phyloP scores from a whole-genome alignment of 2,113 vertebrate genomes.

The Indicator maculatus region DNA sequence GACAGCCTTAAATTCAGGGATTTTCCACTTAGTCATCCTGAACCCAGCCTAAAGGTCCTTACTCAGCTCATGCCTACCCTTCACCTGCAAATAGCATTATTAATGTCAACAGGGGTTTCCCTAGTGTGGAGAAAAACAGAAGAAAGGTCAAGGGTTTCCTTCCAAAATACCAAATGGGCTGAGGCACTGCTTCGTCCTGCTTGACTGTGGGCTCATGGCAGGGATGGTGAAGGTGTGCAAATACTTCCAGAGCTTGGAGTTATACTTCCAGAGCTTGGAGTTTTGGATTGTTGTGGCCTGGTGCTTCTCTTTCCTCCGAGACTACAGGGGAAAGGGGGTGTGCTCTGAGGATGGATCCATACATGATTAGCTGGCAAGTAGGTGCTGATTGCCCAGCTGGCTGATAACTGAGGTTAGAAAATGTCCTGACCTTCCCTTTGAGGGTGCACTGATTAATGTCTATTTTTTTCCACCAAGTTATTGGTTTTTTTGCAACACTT shows the following conservation, averaged over 20 bases:
- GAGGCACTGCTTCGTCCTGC: background rate
- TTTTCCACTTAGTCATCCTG: conserved; percentile 42
- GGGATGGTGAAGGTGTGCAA: background rate
- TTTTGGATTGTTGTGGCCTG: background rate
- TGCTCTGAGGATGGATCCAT: background rate
- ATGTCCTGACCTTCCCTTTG: background rate
- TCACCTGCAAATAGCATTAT: background rate
- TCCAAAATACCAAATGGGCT: background rate
- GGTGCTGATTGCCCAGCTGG: background rate
- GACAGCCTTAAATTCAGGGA: conserved; percentile 7
- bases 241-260: background rate
- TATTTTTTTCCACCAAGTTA: background rate
- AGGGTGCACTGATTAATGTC: background rate
- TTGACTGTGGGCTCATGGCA: background rate
- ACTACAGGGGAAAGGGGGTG: background rate
- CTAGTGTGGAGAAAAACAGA: background rate
- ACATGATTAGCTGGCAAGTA: background rate
- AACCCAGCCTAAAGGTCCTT: conserved; percentile 17
- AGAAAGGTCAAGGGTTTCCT: background rate
- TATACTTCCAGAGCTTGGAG: background rate
- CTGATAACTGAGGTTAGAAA: background rate
- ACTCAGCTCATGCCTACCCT: conserved; percentile 6
- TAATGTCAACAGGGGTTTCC: conserved; percentile 7
- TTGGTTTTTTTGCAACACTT: background rate
- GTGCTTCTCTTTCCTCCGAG: background rate